Evolutionary conservation across 30 jellyfish, hydroid and myxozoan species (phyloP), one percentile per base, ranked within the genome.

Genomic region (Haliclystus octoradiatus): DNA sequence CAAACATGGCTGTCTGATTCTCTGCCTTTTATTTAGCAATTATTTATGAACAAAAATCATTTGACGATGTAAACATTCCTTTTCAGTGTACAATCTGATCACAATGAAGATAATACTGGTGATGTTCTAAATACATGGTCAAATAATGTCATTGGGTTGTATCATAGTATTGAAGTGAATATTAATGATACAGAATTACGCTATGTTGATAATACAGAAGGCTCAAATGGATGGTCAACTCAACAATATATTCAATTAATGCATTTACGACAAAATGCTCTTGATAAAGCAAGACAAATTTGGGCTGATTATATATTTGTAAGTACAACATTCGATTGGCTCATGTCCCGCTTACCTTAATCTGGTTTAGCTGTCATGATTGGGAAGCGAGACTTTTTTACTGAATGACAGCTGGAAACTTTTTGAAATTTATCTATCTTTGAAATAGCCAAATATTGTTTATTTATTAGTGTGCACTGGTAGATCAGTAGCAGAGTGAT

Each of bases 51-150:
- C 15, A 57, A 24, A 57, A 57, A 23, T 49, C 65, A 19, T 26
- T 47, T 7, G 30, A 47, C 25, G 27, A 5, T 23, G 71, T 4
- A 33, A 1, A 30, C 34, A 19, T 31, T 61, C 49, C 34, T 15
- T 47, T 66, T 2, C 64, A 88, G 97, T n/a, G 80, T 88, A 14
- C 97, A 88, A 66, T 77, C 97, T 29, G 97, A 88, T 57, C 97
- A 88, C 70, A 88, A 88, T 75, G 95, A 88, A 69, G 97, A 88
- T 70, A 76, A 35, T 60, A 88, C 97, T 28, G 84, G 66, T 30
- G 73, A 80, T 35, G 68, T 76, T 51, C 31, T 88, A 22, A 71
- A 78, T 27, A 76, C 66, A 33, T 88, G 97, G 97, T 51, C 57
- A 7, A 73, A 66, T 28, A 88, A 88, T 72, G 94, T 87, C 9